Conservation (phyloP, 2,113 vertebrate genomes). For the Corythoichthys haematopterus region DNA sequence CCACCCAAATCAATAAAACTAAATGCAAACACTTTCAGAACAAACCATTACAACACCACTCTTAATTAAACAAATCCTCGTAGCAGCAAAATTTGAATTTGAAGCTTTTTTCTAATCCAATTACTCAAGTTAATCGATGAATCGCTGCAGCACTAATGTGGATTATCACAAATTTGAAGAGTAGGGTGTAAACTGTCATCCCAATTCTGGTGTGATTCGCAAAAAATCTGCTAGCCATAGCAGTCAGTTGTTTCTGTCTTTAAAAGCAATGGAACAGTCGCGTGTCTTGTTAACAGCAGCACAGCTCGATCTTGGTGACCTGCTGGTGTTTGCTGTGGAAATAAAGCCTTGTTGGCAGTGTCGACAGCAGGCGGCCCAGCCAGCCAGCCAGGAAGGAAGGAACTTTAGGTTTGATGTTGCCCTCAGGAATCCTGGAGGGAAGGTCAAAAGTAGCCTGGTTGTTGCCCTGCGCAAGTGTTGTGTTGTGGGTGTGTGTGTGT, state of each 20-base stretch:
- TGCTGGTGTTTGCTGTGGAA: conserved; percentile 6
- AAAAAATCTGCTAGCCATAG: background rate
- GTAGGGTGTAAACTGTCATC: no score
- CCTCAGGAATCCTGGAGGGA: conserved; percentile 8
- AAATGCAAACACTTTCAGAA: no score
- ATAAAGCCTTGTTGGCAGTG: conserved; percentile 46
- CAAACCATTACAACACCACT: no score
- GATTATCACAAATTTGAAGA: no score
- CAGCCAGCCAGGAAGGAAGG: conserved; percentile 13
- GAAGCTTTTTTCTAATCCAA: no score
- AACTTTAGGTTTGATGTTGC: conserved; percentile 36
- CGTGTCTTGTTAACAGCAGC: background rate
- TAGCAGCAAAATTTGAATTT: no score
- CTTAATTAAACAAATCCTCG: no score
- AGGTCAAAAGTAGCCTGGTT: background rate
- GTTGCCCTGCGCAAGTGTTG: background rate
- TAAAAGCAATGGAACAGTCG: background rate
- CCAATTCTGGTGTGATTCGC: no score
- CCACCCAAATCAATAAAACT: no score
- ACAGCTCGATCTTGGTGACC: background rate
- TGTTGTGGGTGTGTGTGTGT: background rate
- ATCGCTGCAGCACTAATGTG: no score
- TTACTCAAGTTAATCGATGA: no score
- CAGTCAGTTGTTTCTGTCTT: background rate
- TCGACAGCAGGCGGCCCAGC: conserved; percentile 27